A percentile compares a stretch with the other conserved stretches of the same genome.
Conservation (phyloP, 2,888 invertebrate genomes). For the Toxonevra muliebris region DNA sequence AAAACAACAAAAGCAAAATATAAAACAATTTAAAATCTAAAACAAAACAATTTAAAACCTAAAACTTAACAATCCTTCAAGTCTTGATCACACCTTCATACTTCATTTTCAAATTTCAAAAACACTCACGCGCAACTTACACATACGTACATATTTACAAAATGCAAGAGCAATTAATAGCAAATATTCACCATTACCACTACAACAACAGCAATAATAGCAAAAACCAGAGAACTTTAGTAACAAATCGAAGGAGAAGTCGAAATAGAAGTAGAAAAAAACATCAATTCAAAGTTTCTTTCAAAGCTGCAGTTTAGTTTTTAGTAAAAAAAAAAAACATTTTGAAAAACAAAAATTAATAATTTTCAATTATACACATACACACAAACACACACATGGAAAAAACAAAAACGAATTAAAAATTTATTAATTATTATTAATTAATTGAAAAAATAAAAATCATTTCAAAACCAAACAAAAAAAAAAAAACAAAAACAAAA, state of each 20-base stretch:
- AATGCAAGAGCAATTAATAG: no score
- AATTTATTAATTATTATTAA: slow-evolving; percentile 23
- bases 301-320: no score
- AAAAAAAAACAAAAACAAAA: slow-evolving; percentile 21
- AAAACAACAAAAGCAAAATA: slow-evolving; percentile 16
- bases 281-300: not conserved
- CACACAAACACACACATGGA: slow-evolving; percentile 20
- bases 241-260: slow-evolving; percentile 22
- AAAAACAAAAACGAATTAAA: slow-evolving; percentile 23
- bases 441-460: slow-evolving; percentile 9
- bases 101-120: not conserved
- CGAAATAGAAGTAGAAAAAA: slow-evolving; percentile 19
- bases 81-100: not conserved
- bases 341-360: slow-evolving; percentile 6
- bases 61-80: not conserved
- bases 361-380: slow-evolving; percentile 28
- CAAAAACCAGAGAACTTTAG: slow-evolving; percentile 12
- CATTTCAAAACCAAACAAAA: slow-evolving; percentile 28
- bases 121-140: no score
- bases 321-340: no score
- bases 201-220: no score
- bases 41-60: slow-evolving; percentile 14
- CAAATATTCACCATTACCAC: no score
- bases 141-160: no score
- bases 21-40: slow-evolving; percentile 15